Conservation (phyloP, 2,797 vertebrate genomes). For the Amphiprion clarkii region DNA sequence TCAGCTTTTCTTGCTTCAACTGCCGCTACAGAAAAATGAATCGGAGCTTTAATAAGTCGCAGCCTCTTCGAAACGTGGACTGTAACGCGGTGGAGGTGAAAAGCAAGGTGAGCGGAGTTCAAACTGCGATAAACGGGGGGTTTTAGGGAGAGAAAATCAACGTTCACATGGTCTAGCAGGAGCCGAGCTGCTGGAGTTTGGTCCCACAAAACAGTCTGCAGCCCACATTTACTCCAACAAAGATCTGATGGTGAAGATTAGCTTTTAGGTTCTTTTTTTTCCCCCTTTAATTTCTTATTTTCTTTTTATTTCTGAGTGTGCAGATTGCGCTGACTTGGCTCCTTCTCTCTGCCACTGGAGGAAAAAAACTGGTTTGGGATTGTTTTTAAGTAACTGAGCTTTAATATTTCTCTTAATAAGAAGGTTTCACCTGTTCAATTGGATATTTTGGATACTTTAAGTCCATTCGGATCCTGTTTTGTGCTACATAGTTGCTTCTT, state of each 20-base stretch:
- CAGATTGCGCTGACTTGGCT: slow-evolving; percentile 53
- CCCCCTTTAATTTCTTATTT: background rate
- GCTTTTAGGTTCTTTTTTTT: no score
- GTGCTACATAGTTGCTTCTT: slow-evolving; percentile 31
- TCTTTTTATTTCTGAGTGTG: slow-evolving; percentile 1
- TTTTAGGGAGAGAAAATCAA: slow-evolving; percentile 7
- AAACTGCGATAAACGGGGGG: background rate
- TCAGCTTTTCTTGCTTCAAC: slow-evolving; percentile 27
- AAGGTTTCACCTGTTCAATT: slow-evolving; percentile 13
- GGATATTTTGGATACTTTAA: slow-evolving; percentile 25
- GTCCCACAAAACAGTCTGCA: slow-evolving; percentile 28
- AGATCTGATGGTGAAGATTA: no score
- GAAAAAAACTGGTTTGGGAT: slow-evolving; percentile 35
- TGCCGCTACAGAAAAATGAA: slow-evolving; percentile 87
- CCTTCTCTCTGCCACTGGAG: slow-evolving; percentile 27
- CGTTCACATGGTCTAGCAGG: slow-evolving; percentile 64
- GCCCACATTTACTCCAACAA: no score
- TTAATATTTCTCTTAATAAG: background rate
- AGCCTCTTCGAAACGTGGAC: slow-evolving; percentile 90
- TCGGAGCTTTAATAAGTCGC: slow-evolving; percentile 95
- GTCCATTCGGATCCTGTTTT: slow-evolving; percentile 15
- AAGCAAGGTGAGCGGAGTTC: slow-evolving; percentile 91
- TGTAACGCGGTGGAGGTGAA: slow-evolving; percentile 96
- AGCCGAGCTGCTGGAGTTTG: slow-evolving; percentile 26
- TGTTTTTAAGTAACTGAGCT: background rate